Conservation (phyloP, 37 sponge, comb jelly and placozoan species). For the Agelas oroides region DNA sequence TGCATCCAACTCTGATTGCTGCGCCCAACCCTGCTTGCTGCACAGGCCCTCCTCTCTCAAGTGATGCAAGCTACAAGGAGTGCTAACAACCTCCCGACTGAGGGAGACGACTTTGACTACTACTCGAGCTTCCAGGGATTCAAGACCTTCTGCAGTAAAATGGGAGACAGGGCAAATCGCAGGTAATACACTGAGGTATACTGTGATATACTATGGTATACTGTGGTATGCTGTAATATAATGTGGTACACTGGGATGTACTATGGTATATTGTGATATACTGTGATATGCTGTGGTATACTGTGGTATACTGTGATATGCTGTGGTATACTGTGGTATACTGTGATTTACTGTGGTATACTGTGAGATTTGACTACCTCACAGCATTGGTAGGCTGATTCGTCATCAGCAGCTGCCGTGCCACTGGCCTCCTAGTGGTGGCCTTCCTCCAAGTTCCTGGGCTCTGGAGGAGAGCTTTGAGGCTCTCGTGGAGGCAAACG, state of each 20-base stretch:
- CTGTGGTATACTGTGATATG: background rate
- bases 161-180: conserved; percentile 52
- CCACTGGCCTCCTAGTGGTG: conserved; percentile 50
- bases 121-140: conserved; percentile 80
- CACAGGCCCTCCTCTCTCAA: conserved; percentile 43
- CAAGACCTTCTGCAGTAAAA: conserved; percentile 61
- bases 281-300: background rate
- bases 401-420: conserved; percentile 61
- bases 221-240: too few relatives aligned
- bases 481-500: conserved; percentile 87
- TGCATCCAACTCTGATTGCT: background rate
- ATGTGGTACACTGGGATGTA: too few relatives aligned
- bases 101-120: conserved; percentile 88
- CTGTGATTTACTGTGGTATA: background rate
- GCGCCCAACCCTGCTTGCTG: background rate
- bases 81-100: conserved; percentile 68
- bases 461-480: conserved; percentile 89
- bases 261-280: background rate
- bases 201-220: background rate
- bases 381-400: conserved; percentile 49
- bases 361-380: too few relatives aligned
- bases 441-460: conserved; percentile 32
- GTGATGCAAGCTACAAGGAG: conserved; percentile 62
- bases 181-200: background rate
- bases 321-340: background rate